Evolutionary conservation across 2,113 vertebrate genomes (phyloP), one percentile per base, ranked within the genome.

Genomic region (Neolamprologus sp.): DNA sequence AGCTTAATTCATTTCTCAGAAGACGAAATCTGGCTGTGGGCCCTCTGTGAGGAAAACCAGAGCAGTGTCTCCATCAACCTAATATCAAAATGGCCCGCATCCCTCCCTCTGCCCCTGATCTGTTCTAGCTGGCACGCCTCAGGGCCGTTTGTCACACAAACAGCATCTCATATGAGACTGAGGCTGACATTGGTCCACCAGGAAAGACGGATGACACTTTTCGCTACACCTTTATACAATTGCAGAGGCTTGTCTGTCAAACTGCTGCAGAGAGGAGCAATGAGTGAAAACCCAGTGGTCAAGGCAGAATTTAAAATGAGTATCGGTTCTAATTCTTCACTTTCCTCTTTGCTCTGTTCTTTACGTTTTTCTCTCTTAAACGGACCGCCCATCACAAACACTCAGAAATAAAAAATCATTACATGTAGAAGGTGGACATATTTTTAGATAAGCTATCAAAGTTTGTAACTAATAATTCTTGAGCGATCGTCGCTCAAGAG

Each of bases 71-170:
- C 88, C 87, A 93, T 92, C 91, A 91, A 92, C 88, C 89, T 90
- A 90, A 92, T 93, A 93, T 93, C 92, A 91, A 95, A 94, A 94
- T 90, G 88, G 88, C 85, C 84, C 19, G 10, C 60, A n/a, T 84
- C 63, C 82, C 81, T 85, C 87, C 85, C 21, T 42, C 79, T 78
- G 83, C 68, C 91, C 53, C 91, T 86, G 78, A 53, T 88, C 84
- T 78, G 75, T 85, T 83, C 75, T 45, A 75, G 58, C 92, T 91
- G 90, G 65, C 86, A 75, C 30, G 26, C 91, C 80, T 84, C 88
- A 3, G 85, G 55, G 80, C 87, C 82, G 58, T 93, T 92, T 91
- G 92, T 94, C 93, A 94, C 79, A 28, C 87, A 86, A 88, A 88
- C 85, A 86, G 81, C 84, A 6, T 85, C 55, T 92, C 88, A 83